These are phyloP conservation scores for Cephus sareptanus DNA, from an alignment of 2,888 invertebrate genomes.

Conservation along the genomic window DNA sequence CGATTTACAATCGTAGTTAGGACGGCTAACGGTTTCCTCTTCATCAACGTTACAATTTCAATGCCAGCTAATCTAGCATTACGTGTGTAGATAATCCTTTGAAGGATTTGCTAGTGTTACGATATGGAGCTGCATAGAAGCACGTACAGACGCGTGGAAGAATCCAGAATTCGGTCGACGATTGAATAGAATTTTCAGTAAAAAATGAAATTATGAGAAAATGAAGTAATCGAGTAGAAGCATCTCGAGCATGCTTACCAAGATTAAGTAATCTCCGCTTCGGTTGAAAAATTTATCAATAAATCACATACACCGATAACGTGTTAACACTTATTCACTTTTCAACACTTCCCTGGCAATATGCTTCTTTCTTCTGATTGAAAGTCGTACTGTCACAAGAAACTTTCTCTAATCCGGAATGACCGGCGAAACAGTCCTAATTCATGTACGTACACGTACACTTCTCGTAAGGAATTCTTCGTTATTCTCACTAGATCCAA, in stretches of 20 bases:
- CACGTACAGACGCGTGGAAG: background rate
- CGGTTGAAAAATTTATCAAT: background rate
- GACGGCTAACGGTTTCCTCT: background rate
- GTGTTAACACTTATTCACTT: background rate
- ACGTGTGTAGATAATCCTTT: background rate
- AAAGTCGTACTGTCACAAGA: background rate
- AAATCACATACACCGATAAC: background rate
- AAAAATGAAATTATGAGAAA: background rate
- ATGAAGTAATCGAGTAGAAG: background rate
- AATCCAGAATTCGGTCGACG: background rate
- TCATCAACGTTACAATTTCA: background rate
- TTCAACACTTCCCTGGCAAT: background rate
- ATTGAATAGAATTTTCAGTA: background rate
- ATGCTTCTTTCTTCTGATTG: background rate
- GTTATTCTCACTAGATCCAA: background rate
- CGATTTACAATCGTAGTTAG: background rate
- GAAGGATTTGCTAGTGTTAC: background rate
- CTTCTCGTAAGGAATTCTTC: background rate
- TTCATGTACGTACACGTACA: background rate
- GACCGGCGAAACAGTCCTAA: background rate
- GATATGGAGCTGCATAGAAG: background rate
- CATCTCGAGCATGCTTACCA: background rate
- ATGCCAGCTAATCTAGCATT: background rate
- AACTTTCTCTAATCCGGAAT: background rate
- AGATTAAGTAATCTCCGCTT: background rate